These are phyloP conservation scores for Drosophila littoralis DNA, from an alignment of 1,140 invertebrate species.

Conservation along the genomic window DNA sequence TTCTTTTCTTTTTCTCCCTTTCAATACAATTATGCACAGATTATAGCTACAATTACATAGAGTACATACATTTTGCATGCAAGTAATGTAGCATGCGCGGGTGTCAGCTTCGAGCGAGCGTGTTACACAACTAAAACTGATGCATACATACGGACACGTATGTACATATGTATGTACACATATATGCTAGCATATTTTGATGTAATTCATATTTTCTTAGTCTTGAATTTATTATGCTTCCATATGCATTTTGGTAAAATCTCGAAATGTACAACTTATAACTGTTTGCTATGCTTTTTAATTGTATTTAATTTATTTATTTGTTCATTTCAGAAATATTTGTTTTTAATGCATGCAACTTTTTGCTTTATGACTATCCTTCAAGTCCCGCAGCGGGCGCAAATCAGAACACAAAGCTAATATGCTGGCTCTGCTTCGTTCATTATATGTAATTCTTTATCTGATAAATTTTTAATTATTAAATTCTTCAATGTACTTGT, in stretches of 20 bases:
- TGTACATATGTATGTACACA: constrained; percentile 10
- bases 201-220: constrained; percentile 55
- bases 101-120: constrained; percentile 27
- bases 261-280: constrained; percentile 66
- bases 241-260: constrained; percentile 71
- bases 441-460: constrained; percentile 38
- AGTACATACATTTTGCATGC: constrained; percentile 29
- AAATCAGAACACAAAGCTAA: constrained; percentile 11
- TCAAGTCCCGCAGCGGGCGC: constrained; percentile 17
- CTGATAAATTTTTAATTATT: constrained; percentile 54
- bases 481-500: constrained; percentile 57
- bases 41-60: constrained; percentile 53
- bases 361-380: constrained; percentile 24
- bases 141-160: constrained; percentile 29
- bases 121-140: constrained; percentile 43
- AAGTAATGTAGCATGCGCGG: constrained; percentile 47
- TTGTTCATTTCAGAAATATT: constrained; percentile 12
- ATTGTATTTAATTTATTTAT: constrained; percentile 23
- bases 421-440: constrained; percentile 18
- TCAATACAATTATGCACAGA: constrained; percentile 30
- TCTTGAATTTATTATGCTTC: constrained; percentile 71
- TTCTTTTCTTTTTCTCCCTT: constrained; percentile 36
- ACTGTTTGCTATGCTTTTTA: constrained; percentile 54
- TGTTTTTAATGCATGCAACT: constrained; percentile 31
- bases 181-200: constrained; percentile 8